Conservation (phyloP, 2,888 invertebrate genomes). For the Chydorus sphaericus region DNA sequence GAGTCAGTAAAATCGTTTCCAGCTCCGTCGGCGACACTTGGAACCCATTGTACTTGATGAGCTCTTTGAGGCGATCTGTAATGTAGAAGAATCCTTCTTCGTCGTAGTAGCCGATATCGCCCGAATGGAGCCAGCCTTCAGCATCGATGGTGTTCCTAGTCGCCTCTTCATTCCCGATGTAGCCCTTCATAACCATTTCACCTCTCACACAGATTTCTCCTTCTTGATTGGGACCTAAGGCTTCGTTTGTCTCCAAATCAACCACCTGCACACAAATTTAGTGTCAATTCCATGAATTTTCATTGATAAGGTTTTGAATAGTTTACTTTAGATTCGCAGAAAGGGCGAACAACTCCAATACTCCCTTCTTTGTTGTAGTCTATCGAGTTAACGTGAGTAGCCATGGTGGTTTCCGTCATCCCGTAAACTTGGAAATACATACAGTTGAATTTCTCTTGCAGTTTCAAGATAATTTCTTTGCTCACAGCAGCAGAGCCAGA, state of each 20-base stretch:
- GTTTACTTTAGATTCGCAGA: constrained; percentile 9
- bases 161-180: constrained; percentile 48
- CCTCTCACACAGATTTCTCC: constrained; percentile 79
- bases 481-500: constrained; percentile 73
- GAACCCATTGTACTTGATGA: constrained; percentile 79
- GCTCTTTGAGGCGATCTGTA: constrained; percentile 72
- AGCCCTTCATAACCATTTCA: constrained; percentile 67
- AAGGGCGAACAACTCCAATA: neutral
- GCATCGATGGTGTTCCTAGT: constrained; percentile 46
- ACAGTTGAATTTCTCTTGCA: constrained; percentile 27
- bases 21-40: constrained; percentile 66
- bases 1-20: constrained; percentile 57
- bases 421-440: constrained; percentile 57
- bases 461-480: constrained; percentile 47
- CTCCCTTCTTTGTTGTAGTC: constrained; percentile 36
- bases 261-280: constrained; percentile 26
- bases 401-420: constrained; percentile 61
- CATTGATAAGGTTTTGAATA: neutral
- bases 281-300: neutral
- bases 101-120: constrained; percentile 72
- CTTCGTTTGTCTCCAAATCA: constrained; percentile 41
- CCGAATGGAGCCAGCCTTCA: constrained; percentile 63
- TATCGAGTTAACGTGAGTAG: constrained; percentile 33
- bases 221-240: constrained; percentile 35
- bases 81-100: constrained; percentile 59